Conservation (phyloP, 2,113 vertebrate species). For the Thermophis baileyi region DNA sequence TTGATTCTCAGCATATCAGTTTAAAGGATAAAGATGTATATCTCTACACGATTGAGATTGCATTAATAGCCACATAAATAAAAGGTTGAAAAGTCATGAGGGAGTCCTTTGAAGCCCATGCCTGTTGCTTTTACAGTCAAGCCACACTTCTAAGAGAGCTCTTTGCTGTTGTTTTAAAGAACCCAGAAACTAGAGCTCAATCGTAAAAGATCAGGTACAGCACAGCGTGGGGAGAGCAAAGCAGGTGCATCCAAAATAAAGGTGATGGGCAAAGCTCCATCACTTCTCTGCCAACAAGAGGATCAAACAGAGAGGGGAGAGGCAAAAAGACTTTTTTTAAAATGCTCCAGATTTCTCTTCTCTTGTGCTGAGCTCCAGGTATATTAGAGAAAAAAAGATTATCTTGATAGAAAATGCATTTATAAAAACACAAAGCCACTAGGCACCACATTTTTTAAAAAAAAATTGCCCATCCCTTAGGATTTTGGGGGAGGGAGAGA, state of each 20-base stretch:
- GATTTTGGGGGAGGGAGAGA: not conserved
- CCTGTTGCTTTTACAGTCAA: slow-evolving; percentile 42
- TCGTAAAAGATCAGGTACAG: not conserved
- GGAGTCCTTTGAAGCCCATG: slow-evolving; percentile 72
- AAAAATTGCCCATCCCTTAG: not conserved
- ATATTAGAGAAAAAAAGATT: not conserved
- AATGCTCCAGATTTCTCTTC: not conserved
- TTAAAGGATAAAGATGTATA: slow-evolving; percentile 81
- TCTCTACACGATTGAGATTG: slow-evolving; percentile 79
- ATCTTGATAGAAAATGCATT: not conserved
- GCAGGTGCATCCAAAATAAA: slow-evolving; percentile 17
- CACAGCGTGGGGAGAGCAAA: not conserved
- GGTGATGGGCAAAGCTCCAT: not conserved
- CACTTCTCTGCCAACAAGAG: too few relatives aligned
- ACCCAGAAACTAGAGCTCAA: not conserved
- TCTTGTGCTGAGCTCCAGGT: too few relatives aligned
- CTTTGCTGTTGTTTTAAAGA: not conserved
- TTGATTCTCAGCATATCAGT: slow-evolving; percentile 81
- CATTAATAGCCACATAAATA: slow-evolving; percentile 81
- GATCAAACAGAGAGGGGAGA: not conserved
- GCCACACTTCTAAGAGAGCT: not conserved
- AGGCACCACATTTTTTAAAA: not conserved
- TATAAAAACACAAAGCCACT: not conserved
- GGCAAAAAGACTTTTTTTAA: not conserved
- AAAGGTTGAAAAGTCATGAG: slow-evolving; percentile 72